phyloP scores from a whole-genome alignment of 2,888 invertebrate genomes.

The Fabriciana adippe region DNA sequence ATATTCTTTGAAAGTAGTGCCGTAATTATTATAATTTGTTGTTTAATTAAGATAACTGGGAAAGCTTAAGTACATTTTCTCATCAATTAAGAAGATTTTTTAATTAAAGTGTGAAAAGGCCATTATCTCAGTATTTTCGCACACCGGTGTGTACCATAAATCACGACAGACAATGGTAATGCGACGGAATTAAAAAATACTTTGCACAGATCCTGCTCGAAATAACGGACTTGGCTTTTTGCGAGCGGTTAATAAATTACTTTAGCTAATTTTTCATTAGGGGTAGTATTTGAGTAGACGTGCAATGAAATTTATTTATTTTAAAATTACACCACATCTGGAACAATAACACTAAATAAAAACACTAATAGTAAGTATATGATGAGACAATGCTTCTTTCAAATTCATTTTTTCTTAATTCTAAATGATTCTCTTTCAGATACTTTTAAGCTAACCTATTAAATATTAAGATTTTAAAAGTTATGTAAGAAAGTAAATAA shows the following conservation, averaged over 20 bases:
- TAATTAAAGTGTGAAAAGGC: constrained; percentile 73
- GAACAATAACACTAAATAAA: too few relatives aligned
- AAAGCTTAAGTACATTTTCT: constrained; percentile 47
- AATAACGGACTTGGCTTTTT: constrained; percentile 77
- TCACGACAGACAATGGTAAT: constrained; percentile 78
- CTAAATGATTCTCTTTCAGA: too few relatives aligned
- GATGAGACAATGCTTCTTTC: too few relatives aligned
- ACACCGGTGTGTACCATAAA: constrained; percentile 58
- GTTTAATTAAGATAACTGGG: constrained; percentile 23
- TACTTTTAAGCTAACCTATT: too few relatives aligned
- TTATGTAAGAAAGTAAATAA: too few relatives aligned
- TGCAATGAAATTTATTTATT: constrained; percentile 14
- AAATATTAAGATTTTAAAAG: too few relatives aligned
- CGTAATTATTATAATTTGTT: too few relatives aligned
- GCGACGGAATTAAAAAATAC: constrained; percentile 79
- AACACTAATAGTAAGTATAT: too few relatives aligned
- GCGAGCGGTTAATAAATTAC: constrained; percentile 78
- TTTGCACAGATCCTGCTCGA: constrained; percentile 62
- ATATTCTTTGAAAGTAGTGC: too few relatives aligned
- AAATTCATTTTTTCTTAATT: too few relatives aligned
- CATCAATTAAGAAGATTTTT: constrained; percentile 62
- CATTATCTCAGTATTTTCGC: constrained; percentile 73
- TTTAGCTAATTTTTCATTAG: constrained; percentile 71
- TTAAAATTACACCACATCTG: too few relatives aligned
- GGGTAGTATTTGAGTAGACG: constrained; percentile 49